phyloP scores from a whole-genome alignment of 2,113 vertebrate genomes.

The mouse (Mus musculus) region GRCm39 chr6:146855501-146856000 shows the following conservation, averaged over 20 bases:
- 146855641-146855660: not conserved
- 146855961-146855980: not conserved
- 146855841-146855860: not conserved
- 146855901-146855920: constrained; percentile 54
- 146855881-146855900: not conserved
- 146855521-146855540: not conserved
- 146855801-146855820: not conserved
- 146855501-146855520: not conserved
- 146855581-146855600: not conserved
- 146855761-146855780: not conserved
- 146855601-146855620: not conserved
- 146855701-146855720: not conserved
- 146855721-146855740: not conserved
- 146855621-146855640: not conserved
- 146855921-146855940: constrained; percentile 66
- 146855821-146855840: not conserved
- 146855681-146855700: not conserved
- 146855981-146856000: not conserved
- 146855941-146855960: constrained; percentile 15
- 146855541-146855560: not conserved
- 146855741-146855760: not conserved
- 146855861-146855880: constrained; percentile 1
- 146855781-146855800: not conserved
- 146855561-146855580: not conserved
- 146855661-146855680: not conserved